Percentiles rank a stretch among this genome's conserved stretches.
These are phyloP conservation scores for Eustalomyia histrio DNA, from an alignment of 2,888 invertebrate species.

Conservation along the genomic window DNA sequence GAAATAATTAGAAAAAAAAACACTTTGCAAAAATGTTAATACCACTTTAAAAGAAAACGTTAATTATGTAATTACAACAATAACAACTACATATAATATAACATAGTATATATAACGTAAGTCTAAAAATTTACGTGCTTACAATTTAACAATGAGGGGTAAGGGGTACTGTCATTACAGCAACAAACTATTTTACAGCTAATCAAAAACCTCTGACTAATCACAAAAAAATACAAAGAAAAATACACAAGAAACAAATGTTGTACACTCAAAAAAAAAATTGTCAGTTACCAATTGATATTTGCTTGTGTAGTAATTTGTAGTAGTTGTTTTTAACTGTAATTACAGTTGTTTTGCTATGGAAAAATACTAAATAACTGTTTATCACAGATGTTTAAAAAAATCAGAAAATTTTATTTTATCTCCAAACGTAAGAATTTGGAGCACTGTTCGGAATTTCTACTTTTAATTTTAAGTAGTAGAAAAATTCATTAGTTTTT, in stretches of 20 bases:
- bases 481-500: too few relatives aligned
- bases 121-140: conserved; percentile 21
- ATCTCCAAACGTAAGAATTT: too few relatives aligned
- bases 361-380: too few relatives aligned
- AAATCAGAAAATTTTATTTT: too few relatives aligned
- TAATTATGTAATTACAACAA: conserved; percentile 59
- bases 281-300: too few relatives aligned
- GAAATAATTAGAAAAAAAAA: neutral
- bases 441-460: too few relatives aligned
- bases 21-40: conserved; percentile 23
- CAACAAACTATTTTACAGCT: neutral
- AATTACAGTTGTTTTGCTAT: too few relatives aligned
- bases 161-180: neutral
- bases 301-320: too few relatives aligned
- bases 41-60: conserved; percentile 44
- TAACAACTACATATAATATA: conserved; percentile 24
- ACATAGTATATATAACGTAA: conserved; percentile 15
- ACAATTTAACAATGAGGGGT: neutral
- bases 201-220: conserved; percentile 7
- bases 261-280: too few relatives aligned
- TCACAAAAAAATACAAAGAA: neutral
- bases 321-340: too few relatives aligned
- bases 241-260: neutral
- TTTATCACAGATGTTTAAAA: too few relatives aligned
- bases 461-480: too few relatives aligned